Conservation (phyloP, 2,888 invertebrate genomes). For the Ophion ventricosus region DNA sequence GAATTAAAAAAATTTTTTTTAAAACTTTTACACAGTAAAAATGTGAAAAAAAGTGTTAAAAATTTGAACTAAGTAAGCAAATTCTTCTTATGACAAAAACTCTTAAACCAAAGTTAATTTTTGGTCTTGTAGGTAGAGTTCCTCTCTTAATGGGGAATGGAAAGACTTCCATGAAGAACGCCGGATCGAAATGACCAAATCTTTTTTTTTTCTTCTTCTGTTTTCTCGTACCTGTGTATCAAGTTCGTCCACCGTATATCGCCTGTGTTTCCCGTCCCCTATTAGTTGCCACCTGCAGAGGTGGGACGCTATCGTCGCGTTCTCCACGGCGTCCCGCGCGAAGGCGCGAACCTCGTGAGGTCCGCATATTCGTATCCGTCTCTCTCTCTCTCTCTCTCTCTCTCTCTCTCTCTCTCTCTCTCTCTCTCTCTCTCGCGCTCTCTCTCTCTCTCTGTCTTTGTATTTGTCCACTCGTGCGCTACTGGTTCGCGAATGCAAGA, state of each 20-base stretch:
- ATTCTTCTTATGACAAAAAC: too few species aligned
- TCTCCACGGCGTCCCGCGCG: slow-evolving; percentile 60
- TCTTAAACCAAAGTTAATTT: too few species aligned
- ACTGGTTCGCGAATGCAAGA: slow-evolving; percentile 21
- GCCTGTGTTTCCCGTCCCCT: neutral
- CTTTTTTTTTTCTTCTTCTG: too few species aligned
- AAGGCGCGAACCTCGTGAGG: slow-evolving; percentile 63
- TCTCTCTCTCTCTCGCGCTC: neutral
- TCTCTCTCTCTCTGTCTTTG: neutral
- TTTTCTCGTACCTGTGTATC: too few species aligned
- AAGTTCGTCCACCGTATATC: slow-evolving; percentile 2
- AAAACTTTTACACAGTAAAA: too few species aligned
- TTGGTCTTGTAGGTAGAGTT: too few species aligned
- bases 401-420: neutral
- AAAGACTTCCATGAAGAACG: too few species aligned
- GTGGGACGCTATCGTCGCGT: slow-evolving; percentile 47
- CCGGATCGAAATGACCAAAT: too few species aligned
- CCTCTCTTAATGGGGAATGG: too few species aligned
- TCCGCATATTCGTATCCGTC: slow-evolving; percentile 32
- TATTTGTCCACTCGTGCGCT: slow-evolving; percentile 26
- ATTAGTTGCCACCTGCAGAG: slow-evolving; percentile 35
- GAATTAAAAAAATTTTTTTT: too few species aligned
- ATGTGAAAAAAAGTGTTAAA: too few species aligned
- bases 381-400: neutral
- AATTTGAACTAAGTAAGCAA: too few species aligned